Percentiles rank a stretch among this genome's conserved stretches.
These are phyloP conservation scores for Caligus rogercresseyi DNA, from an alignment of 1,140 invertebrate species.

Conservation along the genomic window DNA sequence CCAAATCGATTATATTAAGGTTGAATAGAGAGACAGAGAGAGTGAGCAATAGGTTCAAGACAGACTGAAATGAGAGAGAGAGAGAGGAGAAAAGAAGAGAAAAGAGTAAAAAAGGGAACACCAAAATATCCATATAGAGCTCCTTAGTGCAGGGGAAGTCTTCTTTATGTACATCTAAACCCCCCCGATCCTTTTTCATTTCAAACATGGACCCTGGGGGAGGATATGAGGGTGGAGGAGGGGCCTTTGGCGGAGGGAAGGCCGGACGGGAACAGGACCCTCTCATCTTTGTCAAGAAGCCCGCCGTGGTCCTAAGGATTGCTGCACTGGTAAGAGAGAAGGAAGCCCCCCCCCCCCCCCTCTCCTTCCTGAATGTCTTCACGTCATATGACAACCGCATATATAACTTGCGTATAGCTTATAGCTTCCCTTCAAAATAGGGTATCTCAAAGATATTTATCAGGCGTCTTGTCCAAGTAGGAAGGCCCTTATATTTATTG, in stretches of 20 bases:
- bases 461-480: too few species aligned
- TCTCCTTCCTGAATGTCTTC: neutral
- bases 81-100: neutral
- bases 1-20: too few species aligned
- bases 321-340: constrained; percentile 11
- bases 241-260: constrained; percentile 29
- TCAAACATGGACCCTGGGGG: constrained; percentile 21
- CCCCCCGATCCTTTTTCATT: neutral
- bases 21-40: too few species aligned
- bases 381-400: constrained; percentile 6
- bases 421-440: too few species aligned
- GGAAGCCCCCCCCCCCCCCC: too few species aligned
- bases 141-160: neutral
- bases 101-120: neutral
- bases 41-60: neutral
- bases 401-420: neutral
- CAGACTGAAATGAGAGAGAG: neutral
- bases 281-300: constrained; percentile 3
- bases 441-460: too few species aligned
- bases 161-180: too few species aligned
- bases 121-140: too few species aligned
- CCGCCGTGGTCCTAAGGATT: neutral
- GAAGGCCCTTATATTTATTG: too few species aligned
- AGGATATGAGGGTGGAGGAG: constrained; percentile 29
- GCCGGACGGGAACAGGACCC: constrained; percentile 16